phyloP scores from a whole-genome alignment of 2,113 vertebrate species.

The Leucopternis melanops region DNA sequence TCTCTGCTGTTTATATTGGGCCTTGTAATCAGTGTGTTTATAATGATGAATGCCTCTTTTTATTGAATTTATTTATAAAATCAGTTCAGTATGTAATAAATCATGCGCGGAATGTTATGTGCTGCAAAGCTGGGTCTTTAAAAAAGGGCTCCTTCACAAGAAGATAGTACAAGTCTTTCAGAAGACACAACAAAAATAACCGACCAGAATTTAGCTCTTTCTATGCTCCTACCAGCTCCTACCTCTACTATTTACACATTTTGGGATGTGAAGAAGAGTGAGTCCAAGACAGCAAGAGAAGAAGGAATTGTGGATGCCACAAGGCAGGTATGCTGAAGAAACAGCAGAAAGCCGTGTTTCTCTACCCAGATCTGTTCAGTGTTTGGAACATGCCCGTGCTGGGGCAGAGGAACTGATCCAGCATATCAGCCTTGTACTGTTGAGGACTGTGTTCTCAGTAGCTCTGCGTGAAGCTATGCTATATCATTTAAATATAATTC shows the following conservation, averaged over 20 bases:
- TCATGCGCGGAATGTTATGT: accelerated
- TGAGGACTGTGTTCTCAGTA: not conserved
- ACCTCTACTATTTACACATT: not conserved
- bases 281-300: not conserved
- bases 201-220: not conserved
- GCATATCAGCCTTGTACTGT: not conserved
- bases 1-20: not conserved
- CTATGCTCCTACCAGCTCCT: not conserved
- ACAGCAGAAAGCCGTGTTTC: not conserved
- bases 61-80: not conserved
- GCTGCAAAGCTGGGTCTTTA: not conserved
- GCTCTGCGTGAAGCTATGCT: not conserved
- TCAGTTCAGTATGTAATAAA: not conserved
- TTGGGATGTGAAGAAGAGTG: not conserved
- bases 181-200: not conserved
- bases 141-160: not conserved
- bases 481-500: not conserved
- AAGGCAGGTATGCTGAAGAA: not conserved
- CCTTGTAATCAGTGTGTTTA: not conserved
- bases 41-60: not conserved
- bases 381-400: accelerated
- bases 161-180: not conserved
- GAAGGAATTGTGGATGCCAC: not conserved
- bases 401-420: not conserved
- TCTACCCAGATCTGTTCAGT: not conserved